Evolutionary conservation across 2,888 invertebrate species (phyloP).

Genomic region (Stegophylla sp.): DNA sequence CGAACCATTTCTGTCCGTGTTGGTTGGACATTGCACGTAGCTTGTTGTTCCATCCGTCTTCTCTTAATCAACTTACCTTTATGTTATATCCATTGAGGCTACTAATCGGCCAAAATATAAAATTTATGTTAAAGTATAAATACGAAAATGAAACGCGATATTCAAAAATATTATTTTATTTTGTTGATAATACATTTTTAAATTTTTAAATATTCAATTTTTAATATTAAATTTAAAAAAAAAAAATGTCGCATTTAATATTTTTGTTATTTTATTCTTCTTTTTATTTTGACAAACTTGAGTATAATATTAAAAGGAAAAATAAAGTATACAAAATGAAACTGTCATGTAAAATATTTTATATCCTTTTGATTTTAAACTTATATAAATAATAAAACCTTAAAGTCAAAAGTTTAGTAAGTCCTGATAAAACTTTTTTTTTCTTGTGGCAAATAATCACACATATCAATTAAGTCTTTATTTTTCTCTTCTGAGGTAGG

Average conservation of each 20-base stretch:
- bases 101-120: neutral
- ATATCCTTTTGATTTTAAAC: slow-evolving; percentile 5
- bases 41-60: slow-evolving; percentile 24
- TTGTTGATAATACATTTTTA: slow-evolving; percentile 20
- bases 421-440: neutral
- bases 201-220: slow-evolving; percentile 9
- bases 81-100: neutral
- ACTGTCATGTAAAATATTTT: slow-evolving; percentile 22
- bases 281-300: slow-evolving; percentile 29
- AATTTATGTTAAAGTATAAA: slow-evolving; percentile 14
- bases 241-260: neutral
- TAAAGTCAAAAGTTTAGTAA: neutral
- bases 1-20: neutral
- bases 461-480: neutral
- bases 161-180: slow-evolving; percentile 13
- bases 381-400: neutral
- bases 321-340: slow-evolving; percentile 14
- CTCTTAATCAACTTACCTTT: slow-evolving; percentile 1
- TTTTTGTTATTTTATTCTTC: slow-evolving; percentile 4
- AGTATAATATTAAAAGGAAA: slow-evolving; percentile 15
- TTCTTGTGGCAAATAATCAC: neutral
- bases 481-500: slow-evolving; percentile 12
- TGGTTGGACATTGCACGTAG: neutral
- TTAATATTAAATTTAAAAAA: neutral
- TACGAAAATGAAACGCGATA: slow-evolving; percentile 14